Base-by-base conservation (phyloP, 2,888 invertebrate species). In the Archaeoteleia sp. region DNA sequence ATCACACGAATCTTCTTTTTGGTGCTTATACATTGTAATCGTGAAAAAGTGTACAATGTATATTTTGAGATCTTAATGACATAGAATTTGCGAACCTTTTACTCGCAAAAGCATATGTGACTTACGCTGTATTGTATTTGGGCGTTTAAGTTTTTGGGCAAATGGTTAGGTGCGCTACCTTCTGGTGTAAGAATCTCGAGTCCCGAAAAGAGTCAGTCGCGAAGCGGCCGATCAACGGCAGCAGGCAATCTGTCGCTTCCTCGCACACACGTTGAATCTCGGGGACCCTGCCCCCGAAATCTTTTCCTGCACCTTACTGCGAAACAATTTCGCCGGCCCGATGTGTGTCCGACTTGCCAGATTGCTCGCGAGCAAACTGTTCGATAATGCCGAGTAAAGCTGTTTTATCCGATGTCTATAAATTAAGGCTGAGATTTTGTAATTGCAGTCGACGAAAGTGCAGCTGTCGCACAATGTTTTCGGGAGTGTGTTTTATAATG, bases 231-330 rank as follows among this genome's bases (percentile, higher is more conserved):
- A 27, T 39, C 32, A 12, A 12, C 35, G 17, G 49, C 46, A 53
- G 65, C 65, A 65, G 42, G 66, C 58, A 66, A 66, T 60, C 66
- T 54, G 66, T 54, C 66, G 58, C 43, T n/a, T 37, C 37, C 39
- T 48, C 37, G 58, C 49, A 29, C 51, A 29, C 37, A 9, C 20
- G 35, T 30, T 40, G 65, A 65, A 65, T 58, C 65, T 53, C 58
- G 46, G 58, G 49, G 40, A 23, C 15, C 29, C 45, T 8, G 23
- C 54, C 32, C 30, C 53, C 3, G 23, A 66, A 66, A 66, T 66
- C 66, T 54, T 66, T 58, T 58, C 42, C 54, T 54, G 66, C 66
- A 66, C 66, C 66, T 66, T 66, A 58, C 49, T 10, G 17, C 37
- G 8, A 58, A 58, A 32, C 46, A 25, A 35, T 46, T 66, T 34